These are phyloP conservation scores for pig (Sus scrofa) DNA, from an alignment of 2,113 vertebrate species.

Conservation along the genomic window T2T-Sscrofa CM000820.6:42577001-42577500, in stretches of 20 bases:
- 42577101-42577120: neutral
- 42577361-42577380: neutral
- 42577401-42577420: neutral
- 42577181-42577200: neutral
- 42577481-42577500: neutral
- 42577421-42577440: neutral
- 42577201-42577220: neutral
- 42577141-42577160: neutral
- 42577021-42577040: neutral
- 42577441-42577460: neutral
- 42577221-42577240: neutral
- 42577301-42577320: neutral
- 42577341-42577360: neutral
- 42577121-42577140: neutral
- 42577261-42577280: neutral
- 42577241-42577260: neutral
- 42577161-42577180: neutral
- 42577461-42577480: neutral
- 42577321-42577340: neutral
- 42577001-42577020: accelerated
- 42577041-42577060: neutral
- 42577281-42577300: no score
- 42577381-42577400: neutral
- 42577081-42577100: neutral
- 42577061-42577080: neutral